These are phyloP conservation scores for Ceyx margarethae DNA, from an alignment of 2,113 vertebrate genomes.

Conservation along the genomic window DNA sequence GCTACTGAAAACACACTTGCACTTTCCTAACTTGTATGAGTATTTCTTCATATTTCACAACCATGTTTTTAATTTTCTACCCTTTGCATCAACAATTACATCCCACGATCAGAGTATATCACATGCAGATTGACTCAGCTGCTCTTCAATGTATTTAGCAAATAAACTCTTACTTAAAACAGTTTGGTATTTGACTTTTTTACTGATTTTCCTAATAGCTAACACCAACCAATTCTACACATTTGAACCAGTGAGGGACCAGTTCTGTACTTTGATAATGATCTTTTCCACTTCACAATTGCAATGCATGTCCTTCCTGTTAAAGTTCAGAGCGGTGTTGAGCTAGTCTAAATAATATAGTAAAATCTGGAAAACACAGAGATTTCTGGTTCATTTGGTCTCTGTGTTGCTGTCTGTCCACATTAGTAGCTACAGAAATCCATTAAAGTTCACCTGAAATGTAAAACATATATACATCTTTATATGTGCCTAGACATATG, in stretches of 20 bases:
- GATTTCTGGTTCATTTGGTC: not conserved
- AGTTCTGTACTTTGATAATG: not conserved
- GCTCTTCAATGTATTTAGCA: not conserved
- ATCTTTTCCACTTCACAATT: not conserved
- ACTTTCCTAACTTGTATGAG: not conserved
- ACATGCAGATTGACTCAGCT: not conserved
- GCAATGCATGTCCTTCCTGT: not conserved
- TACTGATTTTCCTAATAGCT: not conserved
- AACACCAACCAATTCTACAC: not conserved
- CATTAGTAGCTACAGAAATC: constrained; percentile 13
- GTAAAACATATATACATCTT: not conserved
- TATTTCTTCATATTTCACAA: constrained; percentile 5
- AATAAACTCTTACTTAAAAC: not conserved
- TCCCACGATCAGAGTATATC: not conserved
- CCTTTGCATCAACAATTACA: not conserved
- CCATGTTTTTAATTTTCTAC: not conserved
- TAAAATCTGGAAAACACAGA: not conserved
- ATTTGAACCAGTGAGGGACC: not conserved
- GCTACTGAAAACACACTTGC: not conserved
- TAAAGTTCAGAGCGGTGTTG: not conserved
- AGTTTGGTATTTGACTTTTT: not conserved
- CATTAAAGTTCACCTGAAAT: not conserved
- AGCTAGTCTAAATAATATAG: not conserved
- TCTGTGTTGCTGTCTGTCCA: not conserved
- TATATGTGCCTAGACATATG: not conserved